Conservation (phyloP, 2,113 vertebrate species). For the Piaya cayana region DNA sequence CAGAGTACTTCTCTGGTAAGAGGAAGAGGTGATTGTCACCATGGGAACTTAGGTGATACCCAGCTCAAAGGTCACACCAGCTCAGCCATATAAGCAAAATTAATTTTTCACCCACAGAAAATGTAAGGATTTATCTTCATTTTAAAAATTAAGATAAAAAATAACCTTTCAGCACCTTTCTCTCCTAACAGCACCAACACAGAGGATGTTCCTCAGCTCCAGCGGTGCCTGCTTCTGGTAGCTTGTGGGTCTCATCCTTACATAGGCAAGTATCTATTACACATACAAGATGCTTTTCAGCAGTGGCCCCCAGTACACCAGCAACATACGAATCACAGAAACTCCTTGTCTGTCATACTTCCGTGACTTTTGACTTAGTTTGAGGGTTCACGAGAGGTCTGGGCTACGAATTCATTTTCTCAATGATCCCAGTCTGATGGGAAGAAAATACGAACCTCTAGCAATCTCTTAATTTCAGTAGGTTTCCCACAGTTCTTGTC, state of each 20-base stretch:
- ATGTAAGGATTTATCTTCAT: background rate
- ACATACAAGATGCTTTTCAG: background rate
- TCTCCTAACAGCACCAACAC: background rate
- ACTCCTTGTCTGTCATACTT: background rate
- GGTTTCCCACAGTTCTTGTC: background rate
- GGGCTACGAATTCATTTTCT: background rate
- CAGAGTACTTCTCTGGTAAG: background rate
- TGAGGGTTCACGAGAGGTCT: background rate
- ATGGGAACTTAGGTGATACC: background rate
- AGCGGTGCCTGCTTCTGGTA: accelerated
- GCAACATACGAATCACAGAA: background rate
- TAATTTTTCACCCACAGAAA: background rate
- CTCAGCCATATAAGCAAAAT: background rate
- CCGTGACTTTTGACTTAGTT: background rate
- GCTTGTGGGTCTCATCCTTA: accelerated
- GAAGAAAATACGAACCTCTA: background rate
- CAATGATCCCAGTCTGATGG: background rate
- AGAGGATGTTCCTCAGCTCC: background rate
- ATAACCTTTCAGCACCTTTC: background rate
- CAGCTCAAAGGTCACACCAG: background rate
- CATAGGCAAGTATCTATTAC: background rate
- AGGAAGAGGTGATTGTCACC: background rate
- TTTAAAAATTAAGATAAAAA: background rate
- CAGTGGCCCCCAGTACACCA: background rate
- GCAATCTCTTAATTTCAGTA: background rate